Conservation (phyloP, 2,888 invertebrate genomes). For the Conchocele bisecta region DNA sequence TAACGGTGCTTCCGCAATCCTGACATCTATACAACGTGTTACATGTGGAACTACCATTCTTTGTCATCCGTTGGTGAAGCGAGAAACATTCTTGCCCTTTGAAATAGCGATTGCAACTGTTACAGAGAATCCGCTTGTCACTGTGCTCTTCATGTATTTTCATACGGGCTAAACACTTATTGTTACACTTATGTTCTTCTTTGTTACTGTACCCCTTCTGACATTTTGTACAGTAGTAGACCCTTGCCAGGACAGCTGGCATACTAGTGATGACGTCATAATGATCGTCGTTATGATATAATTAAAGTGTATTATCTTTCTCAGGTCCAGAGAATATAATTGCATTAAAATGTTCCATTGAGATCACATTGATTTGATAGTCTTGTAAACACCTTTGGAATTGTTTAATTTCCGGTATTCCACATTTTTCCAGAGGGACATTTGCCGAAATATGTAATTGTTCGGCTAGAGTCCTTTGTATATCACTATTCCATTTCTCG, state of each 20-base stretch:
- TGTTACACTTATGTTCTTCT: slow-evolving; percentile 2
- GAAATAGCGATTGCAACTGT: slow-evolving; percentile 3
- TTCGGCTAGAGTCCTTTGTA: background rate
- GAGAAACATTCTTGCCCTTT: background rate
- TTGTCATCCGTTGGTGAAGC: background rate
- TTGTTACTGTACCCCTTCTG: background rate
- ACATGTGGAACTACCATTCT: slow-evolving; percentile 8
- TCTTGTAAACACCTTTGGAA: background rate
- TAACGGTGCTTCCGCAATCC: background rate
- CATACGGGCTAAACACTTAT: background rate
- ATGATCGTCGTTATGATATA: slow-evolving; percentile 4
- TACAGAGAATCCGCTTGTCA: no score
- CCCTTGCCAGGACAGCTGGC: background rate
- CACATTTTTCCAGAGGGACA: background rate
- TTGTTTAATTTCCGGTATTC: background rate
- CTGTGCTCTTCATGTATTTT: background rate
- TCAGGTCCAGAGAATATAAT: background rate
- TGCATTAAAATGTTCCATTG: slow-evolving; percentile 4
- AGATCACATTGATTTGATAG: background rate
- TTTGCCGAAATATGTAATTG: background rate
- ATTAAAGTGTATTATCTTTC: background rate
- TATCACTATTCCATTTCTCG: background rate
- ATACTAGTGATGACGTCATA: slow-evolving; percentile 7
- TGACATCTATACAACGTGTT: background rate
- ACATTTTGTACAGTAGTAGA: slow-evolving; percentile 1